Evolutionary conservation across 2,113 vertebrate genomes (phyloP).

Genomic region (Rhagologus leucostigma): DNA sequence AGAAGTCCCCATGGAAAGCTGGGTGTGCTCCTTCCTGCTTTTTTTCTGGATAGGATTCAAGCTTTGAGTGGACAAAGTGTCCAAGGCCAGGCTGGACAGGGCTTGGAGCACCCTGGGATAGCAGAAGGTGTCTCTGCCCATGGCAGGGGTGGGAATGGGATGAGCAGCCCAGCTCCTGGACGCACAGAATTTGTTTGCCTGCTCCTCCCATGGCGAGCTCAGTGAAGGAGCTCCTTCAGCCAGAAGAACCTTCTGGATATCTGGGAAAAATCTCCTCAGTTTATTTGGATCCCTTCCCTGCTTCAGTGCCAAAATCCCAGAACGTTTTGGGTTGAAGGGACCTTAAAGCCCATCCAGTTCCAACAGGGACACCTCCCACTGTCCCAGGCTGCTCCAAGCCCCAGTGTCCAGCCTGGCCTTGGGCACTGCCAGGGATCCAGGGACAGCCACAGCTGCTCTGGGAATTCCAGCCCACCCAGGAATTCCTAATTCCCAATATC

Average conservation of each 20-base stretch:
- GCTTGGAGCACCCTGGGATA: background rate
- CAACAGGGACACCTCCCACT: background rate
- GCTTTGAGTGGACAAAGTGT: background rate
- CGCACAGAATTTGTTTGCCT: background rate
- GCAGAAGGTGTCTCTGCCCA: background rate
- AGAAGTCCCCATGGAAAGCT: background rate
- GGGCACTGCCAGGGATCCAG: background rate
- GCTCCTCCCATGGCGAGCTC: accelerated
- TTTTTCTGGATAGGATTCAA: background rate
- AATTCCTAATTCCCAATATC: background rate
- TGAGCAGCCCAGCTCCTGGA: background rate
- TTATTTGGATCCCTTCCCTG: background rate
- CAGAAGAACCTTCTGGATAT: background rate
- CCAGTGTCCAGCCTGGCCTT: background rate
- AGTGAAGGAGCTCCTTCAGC: background rate
- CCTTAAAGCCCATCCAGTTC: background rate
- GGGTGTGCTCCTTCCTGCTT: background rate
- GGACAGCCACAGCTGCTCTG: background rate
- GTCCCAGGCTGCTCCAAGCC: background rate
- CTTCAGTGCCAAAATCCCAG: background rate
- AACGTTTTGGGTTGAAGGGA: background rate
- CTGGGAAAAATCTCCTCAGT: background rate
- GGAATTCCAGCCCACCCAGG: background rate
- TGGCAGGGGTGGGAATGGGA: background rate
- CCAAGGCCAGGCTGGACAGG: background rate